Evolutionary conservation across 2,797 vertebrate species (phyloP), one percentile per base, ranked within the genome.

Genomic region (Oceanodroma leucorhoa): DNA sequence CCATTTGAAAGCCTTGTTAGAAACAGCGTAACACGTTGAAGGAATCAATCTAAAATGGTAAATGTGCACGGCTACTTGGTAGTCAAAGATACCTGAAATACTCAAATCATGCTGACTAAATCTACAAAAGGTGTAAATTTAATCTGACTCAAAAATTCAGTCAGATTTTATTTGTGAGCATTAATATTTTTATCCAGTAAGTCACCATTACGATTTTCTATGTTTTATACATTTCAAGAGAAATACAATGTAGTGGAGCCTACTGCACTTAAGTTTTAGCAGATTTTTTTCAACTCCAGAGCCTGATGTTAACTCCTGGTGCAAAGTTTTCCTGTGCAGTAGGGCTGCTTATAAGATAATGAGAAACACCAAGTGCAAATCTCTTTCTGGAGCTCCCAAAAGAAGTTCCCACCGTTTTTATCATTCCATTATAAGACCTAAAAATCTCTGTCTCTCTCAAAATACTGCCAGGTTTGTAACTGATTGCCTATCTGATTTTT

Each of bases 401-500:
- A 94, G 83, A 88, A 95, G 76, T 91, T 95, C 91, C 90, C 90
- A 78, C 58, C 22, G 24, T 90, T 96, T 97, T 96, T 96, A 97
- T 97, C 96, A 98, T 98, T 98, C 96, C 97, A 97, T 93, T 88
- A 50, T 84, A 97, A 92, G 87, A 97, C 58, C 88, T 96, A 84
- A 94, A 96, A 75, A 55, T 91, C 80, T 96, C 82, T 72, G 53
- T 83, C 78, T 95, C 73, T 96, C 76, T 95, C 85, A 65, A 86
- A 97, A 96, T 97, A 98, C 98, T 98, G 97, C 97, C 98, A 98
- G 90, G 91, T 98, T 98, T 98, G 85, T 98, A 98, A 97, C 58
- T 85, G 82, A 96, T 69, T 97, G 94, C 92, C 84, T 97, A 86
- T 95, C 82, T 94, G 79, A 95, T 96, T 96, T 98, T 96, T 98